Percentiles rank a stretch among this genome's conserved stretches.
Evolutionary conservation across 2,113 vertebrate species (phyloP).

Genomic region (Tretioscincus oriximinensis): DNA sequence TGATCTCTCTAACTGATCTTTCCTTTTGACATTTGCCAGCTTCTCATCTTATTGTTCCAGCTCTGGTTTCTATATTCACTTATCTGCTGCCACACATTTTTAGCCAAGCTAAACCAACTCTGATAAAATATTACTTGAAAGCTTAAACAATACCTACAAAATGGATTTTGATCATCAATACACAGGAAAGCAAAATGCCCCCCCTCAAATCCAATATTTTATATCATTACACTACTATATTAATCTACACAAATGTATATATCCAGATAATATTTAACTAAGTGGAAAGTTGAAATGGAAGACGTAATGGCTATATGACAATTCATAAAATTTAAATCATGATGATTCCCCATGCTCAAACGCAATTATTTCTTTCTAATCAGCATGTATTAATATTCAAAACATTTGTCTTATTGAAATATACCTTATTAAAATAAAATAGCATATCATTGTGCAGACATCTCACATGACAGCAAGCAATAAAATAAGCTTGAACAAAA

Average conservation of each 20-base stretch:
- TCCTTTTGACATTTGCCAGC: slow-evolving; percentile 48
- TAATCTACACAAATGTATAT: background rate
- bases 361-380: slow-evolving; percentile 21
- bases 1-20: background rate
- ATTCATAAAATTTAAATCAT: background rate
- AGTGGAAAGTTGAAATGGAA: background rate
- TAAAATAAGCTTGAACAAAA: background rate
- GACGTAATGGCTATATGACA: background rate
- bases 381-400: slow-evolving; percentile 52
- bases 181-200: slow-evolving; percentile 17
- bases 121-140: slow-evolving; percentile 53
- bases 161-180: slow-evolving; percentile 49
- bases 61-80: slow-evolving; percentile 35
- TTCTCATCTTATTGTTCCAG: slow-evolving; percentile 56
- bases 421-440: slow-evolving; percentile 61
- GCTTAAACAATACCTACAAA: slow-evolving; percentile 46
- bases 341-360: background rate
- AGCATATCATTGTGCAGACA: slow-evolving; percentile 46
- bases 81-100: slow-evolving; percentile 13
- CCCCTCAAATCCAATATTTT: slow-evolving; percentile 43
- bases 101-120: slow-evolving; percentile 48
- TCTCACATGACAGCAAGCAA: slow-evolving; percentile 38
- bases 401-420: slow-evolving; percentile 44
- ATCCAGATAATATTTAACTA: background rate
- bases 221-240: background rate